Evolutionary conservation across 2,113 vertebrate genomes (phyloP).

Genomic region (Sorex araneus): DNA sequence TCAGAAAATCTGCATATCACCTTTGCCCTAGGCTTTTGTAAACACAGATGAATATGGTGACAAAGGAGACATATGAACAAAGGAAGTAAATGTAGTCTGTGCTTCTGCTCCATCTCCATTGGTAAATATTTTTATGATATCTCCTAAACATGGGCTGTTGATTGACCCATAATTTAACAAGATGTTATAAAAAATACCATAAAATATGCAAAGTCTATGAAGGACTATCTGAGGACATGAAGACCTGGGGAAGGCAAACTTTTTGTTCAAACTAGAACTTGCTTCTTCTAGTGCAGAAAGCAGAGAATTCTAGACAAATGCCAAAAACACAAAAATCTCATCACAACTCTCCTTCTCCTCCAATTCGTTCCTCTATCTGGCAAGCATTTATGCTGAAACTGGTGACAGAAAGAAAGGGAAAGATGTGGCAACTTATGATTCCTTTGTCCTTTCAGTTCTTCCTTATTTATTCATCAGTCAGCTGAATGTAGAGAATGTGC

Average conservation of each 20-base stretch:
- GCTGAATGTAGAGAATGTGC: background rate
- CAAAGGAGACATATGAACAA: background rate
- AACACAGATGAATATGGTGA: background rate
- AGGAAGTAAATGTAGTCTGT: background rate
- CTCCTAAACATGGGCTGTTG: background rate
- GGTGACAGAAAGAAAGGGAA: background rate
- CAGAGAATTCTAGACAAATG: background rate
- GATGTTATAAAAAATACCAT: background rate
- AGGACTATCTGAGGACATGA: background rate
- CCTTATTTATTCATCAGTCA: background rate
- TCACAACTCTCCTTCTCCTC: background rate
- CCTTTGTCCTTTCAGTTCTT: background rate
- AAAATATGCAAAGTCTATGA: background rate
- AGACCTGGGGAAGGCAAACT: background rate
- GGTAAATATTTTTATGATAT: background rate
- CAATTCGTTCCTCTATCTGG: background rate
- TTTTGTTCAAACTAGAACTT: background rate
- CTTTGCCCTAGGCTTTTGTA: background rate
- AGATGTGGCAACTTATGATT: background rate
- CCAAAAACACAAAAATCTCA: background rate
- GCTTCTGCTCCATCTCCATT: background rate
- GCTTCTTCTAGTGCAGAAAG: slow-evolving; percentile 15
- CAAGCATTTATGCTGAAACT: background rate
- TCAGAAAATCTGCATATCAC: background rate
- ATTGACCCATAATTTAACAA: background rate